A percentile compares a stretch with the other conserved stretches of the same genome.
These are phyloP conservation scores for Hyperoplus immaculatus DNA, from an alignment of 2,797 vertebrate species.

Conservation along the genomic window DNA sequence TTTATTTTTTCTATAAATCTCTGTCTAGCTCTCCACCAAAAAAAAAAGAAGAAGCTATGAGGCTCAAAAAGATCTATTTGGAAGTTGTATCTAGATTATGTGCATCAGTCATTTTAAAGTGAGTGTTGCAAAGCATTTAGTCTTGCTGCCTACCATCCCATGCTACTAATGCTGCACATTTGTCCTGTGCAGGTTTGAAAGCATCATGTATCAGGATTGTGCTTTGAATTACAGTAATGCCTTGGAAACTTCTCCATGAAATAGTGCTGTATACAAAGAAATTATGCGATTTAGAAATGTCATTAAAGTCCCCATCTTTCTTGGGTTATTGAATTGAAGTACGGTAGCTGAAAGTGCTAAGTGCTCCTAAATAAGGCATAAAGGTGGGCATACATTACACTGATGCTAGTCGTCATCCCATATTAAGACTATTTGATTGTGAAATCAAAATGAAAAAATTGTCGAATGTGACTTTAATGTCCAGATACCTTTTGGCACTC, in stretches of 20 bases:
- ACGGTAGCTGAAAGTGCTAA: not conserved
- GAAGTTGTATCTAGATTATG: not conserved
- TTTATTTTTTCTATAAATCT: not conserved
- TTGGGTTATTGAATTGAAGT: not conserved
- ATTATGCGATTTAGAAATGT: not conserved
- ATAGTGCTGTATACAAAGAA: not conserved
- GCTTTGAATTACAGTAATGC: not conserved
- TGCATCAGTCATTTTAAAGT: not conserved
- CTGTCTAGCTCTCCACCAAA: not conserved
- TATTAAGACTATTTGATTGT: not conserved
- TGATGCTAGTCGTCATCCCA: not conserved
- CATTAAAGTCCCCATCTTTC: not conserved
- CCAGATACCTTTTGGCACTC: not conserved
- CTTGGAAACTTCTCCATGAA: not conserved
- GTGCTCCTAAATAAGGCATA: not conserved
- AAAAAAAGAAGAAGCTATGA: not conserved
- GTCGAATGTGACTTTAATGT: not conserved
- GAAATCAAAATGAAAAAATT: slow-evolving; percentile 3
- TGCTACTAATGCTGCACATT: not conserved
- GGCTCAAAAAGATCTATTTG: not conserved
- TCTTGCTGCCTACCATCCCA: not conserved
- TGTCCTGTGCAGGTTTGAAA: not conserved
- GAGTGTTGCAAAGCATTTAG: not conserved
- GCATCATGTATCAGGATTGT: not conserved
- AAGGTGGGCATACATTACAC: not conserved